Evolutionary conservation across 2,888 invertebrate genomes (phyloP), one percentile per base, ranked within the genome.

Genomic region (Drosophila phalerata): DNA sequence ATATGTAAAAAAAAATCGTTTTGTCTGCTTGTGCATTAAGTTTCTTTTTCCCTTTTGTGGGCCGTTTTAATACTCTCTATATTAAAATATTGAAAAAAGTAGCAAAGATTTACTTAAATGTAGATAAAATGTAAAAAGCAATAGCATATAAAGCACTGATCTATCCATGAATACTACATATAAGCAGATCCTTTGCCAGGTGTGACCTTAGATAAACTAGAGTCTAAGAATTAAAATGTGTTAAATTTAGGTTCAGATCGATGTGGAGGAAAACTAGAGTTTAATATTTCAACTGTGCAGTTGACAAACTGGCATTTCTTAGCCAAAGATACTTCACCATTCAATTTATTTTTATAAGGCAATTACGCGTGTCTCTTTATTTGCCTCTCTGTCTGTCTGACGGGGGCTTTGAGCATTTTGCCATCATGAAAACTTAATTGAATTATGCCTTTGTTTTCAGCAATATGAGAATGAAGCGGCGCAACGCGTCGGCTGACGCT

Each of bases 381-480:
- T 34, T 55, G 52, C 67, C 25, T 43, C 37, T 49, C 47, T 40
- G 67, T 53, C 49, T 64, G 42, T 56, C 42, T 38, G 43, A 15
- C 42, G 22, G 30, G 43, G 38, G 42, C 42, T 57, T 28, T 69
- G 42, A 40, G 19, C 52, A 43, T 60, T 51, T 60, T 66, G 47
- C 28, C 43, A 37, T 56, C 37, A 64, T 76, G 56, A 57, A 63
- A 45, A 68, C 63, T 49, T 78, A 73, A 75, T 79, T 76, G 47
- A 76, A 74, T 76, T 69, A 75, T 55, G 61, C 43, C 45, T 60
- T 79, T 55, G 57, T 74, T 74, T 64, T 48, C 53, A 40, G 60
- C 60, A 66, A 65, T 58, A 58, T 72, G 40, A 66, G 37, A 65
- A 52, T 45, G 30, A 38, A 69, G 45, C 45, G 40, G 30, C 52